phyloP scores from a whole-genome alignment of 2,113 vertebrate species.

The Anarhynchus alexandrinus region DNA sequence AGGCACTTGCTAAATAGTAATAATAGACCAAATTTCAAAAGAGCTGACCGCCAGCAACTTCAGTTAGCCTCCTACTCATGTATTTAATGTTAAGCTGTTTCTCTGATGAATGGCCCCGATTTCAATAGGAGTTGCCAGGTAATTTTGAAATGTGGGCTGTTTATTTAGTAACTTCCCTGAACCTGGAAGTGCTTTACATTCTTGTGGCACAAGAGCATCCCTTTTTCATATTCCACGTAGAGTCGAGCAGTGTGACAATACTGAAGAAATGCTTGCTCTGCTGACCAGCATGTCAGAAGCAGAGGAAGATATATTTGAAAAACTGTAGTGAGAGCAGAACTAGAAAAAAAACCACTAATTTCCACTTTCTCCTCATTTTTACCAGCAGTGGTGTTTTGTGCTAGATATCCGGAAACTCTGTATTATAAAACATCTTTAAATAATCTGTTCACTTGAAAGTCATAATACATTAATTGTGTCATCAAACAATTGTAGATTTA shows the following conservation, averaged over 20 bases:
- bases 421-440: neutral
- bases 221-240: neutral
- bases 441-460: neutral
- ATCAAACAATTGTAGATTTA: neutral
- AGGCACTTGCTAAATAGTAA: neutral
- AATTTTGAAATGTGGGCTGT: neutral
- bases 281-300: neutral
- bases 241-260: rapidly evolving
- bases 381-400: neutral
- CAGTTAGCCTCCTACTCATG: neutral
- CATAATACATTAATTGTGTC: neutral
- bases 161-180: neutral
- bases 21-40: neutral
- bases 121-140: slow-evolving; percentile 16
- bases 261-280: neutral
- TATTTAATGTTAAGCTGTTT: neutral
- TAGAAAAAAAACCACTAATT: neutral
- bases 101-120: neutral
- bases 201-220: neutral
- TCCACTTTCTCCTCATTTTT: neutral
- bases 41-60: neutral
- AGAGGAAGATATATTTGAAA: neutral
- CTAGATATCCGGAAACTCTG: neutral
- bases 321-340: neutral
- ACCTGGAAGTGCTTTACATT: slow-evolving; percentile 29